Base-by-base conservation (phyloP, 2,113 vertebrate species). In the Bungarus multicinctus region DNA sequence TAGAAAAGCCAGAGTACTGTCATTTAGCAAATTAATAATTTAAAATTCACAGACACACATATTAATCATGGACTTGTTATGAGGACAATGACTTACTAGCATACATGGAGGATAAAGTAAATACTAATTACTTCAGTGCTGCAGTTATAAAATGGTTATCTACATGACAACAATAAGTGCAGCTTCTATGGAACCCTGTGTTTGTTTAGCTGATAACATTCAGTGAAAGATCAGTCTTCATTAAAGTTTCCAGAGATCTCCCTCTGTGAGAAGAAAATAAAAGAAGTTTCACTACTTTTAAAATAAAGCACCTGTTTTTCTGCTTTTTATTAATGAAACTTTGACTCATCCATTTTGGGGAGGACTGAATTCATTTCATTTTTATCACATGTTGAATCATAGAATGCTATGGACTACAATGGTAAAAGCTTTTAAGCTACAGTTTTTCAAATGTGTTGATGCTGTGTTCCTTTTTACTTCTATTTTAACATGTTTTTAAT, bases 21-120 rank as follows among this genome's bases (percentile, higher is more conserved):
- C 95, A 96, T 94, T 91, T 92, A 94, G 91, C 88, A 96, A 96
- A 97, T 96, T 96, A 96, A 95, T 96, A 96, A 95, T 94, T 89
- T 94, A 95, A 95, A 96, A 95, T 95, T 95, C 92, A 91, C 89
- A 95, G 94, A 45, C 93, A 95, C 92, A 91, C 23, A 0, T 94
- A 96, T 96, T 96, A 96, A 96, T 96, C 94, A 96, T 93, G 55
- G 93, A 69, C 89, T 93, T 96, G 92, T 95, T 95, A 96, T 92
- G 94, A 95, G 91, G 50, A 96, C 93, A 95, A 94, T 95, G 92
- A 95, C 64, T 94, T 96, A 95, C 94, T 96, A 93, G 93, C 93
- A 93, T 89, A 94, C 91, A 92, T 90, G 88, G 0, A 30, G 91
- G 94, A 95, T 90, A 96, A 96, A 96, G 95, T 91, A 94, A 96